These are phyloP conservation scores for Semnopithecus entellus DNA, from an alignment of 2,113 vertebrate genomes.

Conservation along the genomic window DNA sequence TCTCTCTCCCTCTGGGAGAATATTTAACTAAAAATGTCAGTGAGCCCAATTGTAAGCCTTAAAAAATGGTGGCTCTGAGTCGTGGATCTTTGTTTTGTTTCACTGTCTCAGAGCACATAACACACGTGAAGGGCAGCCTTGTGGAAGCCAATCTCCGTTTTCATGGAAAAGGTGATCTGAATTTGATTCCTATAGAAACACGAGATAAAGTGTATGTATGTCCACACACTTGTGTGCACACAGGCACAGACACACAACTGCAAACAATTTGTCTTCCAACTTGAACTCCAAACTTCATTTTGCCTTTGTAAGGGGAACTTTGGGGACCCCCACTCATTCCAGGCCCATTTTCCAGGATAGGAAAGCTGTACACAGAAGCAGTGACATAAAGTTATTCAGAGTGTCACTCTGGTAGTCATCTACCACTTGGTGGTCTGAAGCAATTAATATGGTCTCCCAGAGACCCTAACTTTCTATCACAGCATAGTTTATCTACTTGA, in stretches of 20 bases:
- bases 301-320: background rate
- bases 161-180: background rate
- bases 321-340: background rate
- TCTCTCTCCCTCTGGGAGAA: background rate
- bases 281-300: background rate
- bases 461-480: background rate
- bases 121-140: background rate
- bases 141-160: background rate
- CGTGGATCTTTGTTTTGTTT: background rate
- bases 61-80: background rate
- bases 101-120: background rate
- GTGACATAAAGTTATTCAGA: rapidly evolving
- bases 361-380: background rate
- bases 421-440: background rate
- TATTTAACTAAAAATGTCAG: background rate
- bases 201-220: background rate
- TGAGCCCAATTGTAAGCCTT: background rate
- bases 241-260: background rate
- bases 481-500: background rate
- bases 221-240: rapidly evolving
- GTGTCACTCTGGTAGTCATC: background rate
- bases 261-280: background rate
- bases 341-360: background rate
- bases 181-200: background rate
- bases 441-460: background rate